These are phyloP conservation scores for Vicugna pacos DNA, from an alignment of 2,113 vertebrate genomes.

Conservation along the genomic window DNA sequence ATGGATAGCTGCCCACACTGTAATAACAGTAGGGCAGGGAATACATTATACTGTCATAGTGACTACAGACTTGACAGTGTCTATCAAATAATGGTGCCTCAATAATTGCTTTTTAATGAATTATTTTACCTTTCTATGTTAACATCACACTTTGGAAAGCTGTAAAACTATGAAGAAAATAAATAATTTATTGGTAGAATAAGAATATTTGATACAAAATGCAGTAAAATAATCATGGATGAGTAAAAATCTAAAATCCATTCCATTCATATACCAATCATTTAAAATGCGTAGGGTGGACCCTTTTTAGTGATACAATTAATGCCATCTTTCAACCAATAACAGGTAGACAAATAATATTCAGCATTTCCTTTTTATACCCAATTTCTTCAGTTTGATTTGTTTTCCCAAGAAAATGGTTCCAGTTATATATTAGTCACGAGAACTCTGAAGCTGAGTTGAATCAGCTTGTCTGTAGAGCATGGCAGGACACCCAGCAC, in stretches of 20 bases:
- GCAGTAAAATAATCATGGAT: background rate
- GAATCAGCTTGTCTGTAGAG: background rate
- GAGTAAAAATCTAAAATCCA: background rate
- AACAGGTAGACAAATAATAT: background rate
- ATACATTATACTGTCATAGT: background rate
- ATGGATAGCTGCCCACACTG: background rate
- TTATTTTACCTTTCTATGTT: background rate
- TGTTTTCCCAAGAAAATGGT: background rate
- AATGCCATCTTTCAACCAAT: background rate
- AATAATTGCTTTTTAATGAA: background rate
- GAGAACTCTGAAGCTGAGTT: background rate
- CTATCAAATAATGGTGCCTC: background rate
- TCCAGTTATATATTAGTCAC: background rate
- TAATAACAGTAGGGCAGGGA: background rate
- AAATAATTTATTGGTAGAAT: background rate
- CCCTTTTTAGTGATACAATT: background rate
- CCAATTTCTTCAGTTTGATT: background rate
- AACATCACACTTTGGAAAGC: background rate
- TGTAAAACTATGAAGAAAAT: background rate
- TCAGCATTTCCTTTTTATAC: background rate
- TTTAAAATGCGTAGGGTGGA: background rate
- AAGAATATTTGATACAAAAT: background rate
- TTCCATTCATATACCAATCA: background rate
- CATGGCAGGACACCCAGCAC: background rate
- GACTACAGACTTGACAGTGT: background rate